Evolutionary conservation across 2,113 vertebrate genomes (phyloP), one percentile per base, ranked within the genome.

Genomic region (Poicephalus gulielmi): DNA sequence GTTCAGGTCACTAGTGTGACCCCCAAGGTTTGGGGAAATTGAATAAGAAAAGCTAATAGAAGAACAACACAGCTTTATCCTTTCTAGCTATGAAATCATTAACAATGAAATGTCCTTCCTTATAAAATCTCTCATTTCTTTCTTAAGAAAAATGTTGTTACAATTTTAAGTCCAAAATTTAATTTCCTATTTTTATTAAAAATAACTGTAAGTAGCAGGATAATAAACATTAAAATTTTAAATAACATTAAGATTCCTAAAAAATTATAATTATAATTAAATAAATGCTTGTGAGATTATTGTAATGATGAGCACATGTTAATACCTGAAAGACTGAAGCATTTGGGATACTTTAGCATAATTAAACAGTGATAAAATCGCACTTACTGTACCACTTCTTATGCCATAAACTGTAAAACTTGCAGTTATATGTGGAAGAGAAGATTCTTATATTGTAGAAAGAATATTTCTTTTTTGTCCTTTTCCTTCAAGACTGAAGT

Each of bases 21-120:
- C 95, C 93, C 95, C 93, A 95, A 97, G 94, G 95, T 95, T 97
- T 92, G 96, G 94, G 95, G 97, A 98, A 99, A 99, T 98, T 98
- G 94, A 98, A 98, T 99, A 98, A 98, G 97, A 98, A 96, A 98
- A 98, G 96, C 96, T 97, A 98, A 98, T 96, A 98, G 90, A 98
- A 98, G 97, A 98, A 96, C 95, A 98, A 96, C 92, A 98, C 90
- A 97, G 96, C 92, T 98, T 84, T 98, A 97, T 97, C 96, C 98
- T 98, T 97, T 98, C 97, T 97, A 97, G 96, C 95, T 98, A 98
- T 98, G 97, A 98, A 98, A 98, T 98, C 97, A 98, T 98, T 98
- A 98, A 98, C 98, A 98, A 97, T 96, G 96, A 98, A 97, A 96
- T 98, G 98, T 98, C 98, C 96, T 98, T 97, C 94, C 94, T 97